These are phyloP conservation scores for Ernsta delagoae DNA, from an alignment of 2,888 invertebrate species.

Conservation along the genomic window DNA sequence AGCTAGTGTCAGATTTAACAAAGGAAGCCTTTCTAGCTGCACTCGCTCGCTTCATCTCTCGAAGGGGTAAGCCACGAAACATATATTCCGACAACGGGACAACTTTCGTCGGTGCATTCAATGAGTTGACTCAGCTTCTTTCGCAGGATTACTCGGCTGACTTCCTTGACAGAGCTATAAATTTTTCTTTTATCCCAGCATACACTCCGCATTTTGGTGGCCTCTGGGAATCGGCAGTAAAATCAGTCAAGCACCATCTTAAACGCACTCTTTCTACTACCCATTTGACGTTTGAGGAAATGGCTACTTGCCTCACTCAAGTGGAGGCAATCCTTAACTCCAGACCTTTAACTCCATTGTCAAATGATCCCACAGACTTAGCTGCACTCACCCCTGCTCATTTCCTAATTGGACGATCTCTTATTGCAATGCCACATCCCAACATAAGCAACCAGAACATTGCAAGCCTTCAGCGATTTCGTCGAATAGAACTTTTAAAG, in stretches of 20 bases:
- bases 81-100: slow-evolving; percentile 49
- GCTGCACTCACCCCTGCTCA: slow-evolving; percentile 33
- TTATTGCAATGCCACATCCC: slow-evolving; percentile 13
- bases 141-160: slow-evolving; percentile 24
- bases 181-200: slow-evolving; percentile 8
- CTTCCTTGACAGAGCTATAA: slow-evolving; percentile 11
- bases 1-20: slow-evolving; percentile 22
- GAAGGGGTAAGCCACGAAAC: slow-evolving; percentile 37
- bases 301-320: neutral
- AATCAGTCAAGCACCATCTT: slow-evolving; percentile 2
- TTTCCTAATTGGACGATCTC: slow-evolving; percentile 38
- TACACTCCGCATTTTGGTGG: slow-evolving; percentile 13
- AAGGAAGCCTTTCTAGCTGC: slow-evolving; percentile 18
- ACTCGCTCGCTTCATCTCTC: slow-evolving; percentile 38
- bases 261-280: slow-evolving; percentile 1
- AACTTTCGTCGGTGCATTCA: slow-evolving; percentile 48
- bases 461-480: slow-evolving; percentile 7
- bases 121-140: slow-evolving; percentile 30
- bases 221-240: slow-evolving; percentile 7
- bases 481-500: slow-evolving; percentile 3
- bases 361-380: slow-evolving; percentile 24
- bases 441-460: neutral
- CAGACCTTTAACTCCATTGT: slow-evolving; percentile 6
- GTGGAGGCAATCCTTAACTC: slow-evolving; percentile 8
- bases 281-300: neutral